Base-by-base conservation (phyloP, 2,113 vertebrate species). In the Barbus barbus region DNA sequence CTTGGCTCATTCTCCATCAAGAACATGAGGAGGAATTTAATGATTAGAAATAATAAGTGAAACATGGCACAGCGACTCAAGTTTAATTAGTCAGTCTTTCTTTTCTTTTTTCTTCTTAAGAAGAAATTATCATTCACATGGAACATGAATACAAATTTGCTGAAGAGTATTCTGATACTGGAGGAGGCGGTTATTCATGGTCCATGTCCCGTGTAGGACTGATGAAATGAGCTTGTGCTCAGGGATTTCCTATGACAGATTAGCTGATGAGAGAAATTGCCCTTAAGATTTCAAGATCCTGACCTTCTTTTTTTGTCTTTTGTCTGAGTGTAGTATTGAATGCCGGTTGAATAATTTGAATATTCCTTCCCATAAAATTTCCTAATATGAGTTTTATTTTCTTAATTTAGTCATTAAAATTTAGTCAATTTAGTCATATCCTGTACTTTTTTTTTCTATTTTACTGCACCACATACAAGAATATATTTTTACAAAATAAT, bases 11-110 rank as follows among this genome's bases (percentile, higher is more conserved):
- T 85, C 84, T 44, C 82, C 58, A 61, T 72, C 82, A 85, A 81
- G 53, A 82, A 78, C 53, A 86, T 65, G 80, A 58, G 28, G 48
- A 86, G 81, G 87, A 84, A 85, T 84, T 88, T 84, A 86, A 74
- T 83, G 83, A 89, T 83, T 86, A 69, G 63, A 87, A 89, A 89
- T 87, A 85, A 88, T 89, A 87, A 86, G 84, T 83, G 86, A 87
- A 87, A 88, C 87, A 88, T 84, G 86, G 82, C 77, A 80, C 84
- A 83, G 75, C 58, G 74, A 75, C 86, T 83, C 78, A 31, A n/a
- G 76, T 84, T 88, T 87, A 89, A 88, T 88, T 88, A 89, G 80
- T 86, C 69, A 83, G 81, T 77, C 81, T 86, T 78, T 83, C 81
- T 79, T 86, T 84, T 82, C 51, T 81, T 72, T 86, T 86, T n/a